Conservation (phyloP, 2,113 vertebrate genomes). For the Coptodon rendalli region DNA sequence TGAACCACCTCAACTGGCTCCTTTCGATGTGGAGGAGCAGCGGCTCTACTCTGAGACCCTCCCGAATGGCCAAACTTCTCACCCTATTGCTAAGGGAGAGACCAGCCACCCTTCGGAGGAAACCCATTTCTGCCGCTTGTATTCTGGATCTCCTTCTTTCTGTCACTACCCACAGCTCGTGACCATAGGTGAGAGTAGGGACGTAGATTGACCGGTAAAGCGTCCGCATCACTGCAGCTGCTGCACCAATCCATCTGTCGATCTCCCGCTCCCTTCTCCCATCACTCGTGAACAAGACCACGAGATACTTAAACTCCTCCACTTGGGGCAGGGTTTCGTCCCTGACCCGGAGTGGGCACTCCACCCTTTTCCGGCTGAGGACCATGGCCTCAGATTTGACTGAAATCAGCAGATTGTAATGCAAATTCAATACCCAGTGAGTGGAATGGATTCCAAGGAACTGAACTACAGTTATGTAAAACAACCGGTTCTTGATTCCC, state of each 20-base stretch:
- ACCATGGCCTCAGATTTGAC: background rate
- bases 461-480: background rate
- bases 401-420: background rate
- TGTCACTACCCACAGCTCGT: background rate
- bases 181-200: background rate
- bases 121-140: too few species aligned
- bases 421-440: background rate
- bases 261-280: background rate
- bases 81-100: background rate
- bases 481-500: background rate
- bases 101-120: too few species aligned
- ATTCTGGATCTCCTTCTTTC: too few species aligned
- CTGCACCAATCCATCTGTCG: background rate
- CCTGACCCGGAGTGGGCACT: background rate
- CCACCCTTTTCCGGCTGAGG: background rate
- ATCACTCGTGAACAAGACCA: background rate
- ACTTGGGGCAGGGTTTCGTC: background rate
- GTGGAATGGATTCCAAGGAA: background rate
- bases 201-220: background rate
- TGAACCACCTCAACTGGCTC: fast-evolving
- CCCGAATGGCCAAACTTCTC: background rate
- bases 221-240: background rate
- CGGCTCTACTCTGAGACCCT: background rate
- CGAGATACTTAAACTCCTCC: background rate
- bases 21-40: background rate